Conservation (phyloP, 2,113 vertebrate genomes). For the Aphyosemion australe region DNA sequence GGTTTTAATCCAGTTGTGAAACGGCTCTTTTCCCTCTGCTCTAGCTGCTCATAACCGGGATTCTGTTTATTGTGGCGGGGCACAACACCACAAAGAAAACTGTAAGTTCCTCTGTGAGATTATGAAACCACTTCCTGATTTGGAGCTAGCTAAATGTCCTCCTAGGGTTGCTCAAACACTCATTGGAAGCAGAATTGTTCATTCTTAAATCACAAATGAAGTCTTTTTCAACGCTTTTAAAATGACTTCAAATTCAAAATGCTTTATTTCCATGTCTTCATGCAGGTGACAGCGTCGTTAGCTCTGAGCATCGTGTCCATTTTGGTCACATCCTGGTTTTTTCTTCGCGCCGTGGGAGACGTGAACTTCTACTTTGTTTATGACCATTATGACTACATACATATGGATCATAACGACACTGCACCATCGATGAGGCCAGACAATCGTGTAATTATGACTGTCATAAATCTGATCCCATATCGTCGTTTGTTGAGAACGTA, state of each 20-base stretch:
- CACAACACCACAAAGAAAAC: conserved; percentile 73
- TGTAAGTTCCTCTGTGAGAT: conserved; percentile 43
- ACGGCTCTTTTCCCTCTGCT: neutral
- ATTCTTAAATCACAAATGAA: neutral
- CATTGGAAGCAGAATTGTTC: neutral
- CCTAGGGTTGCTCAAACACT: neutral
- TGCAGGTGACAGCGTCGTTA: conserved; percentile 72
- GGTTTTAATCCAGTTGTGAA: neutral
- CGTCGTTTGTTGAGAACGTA: neutral
- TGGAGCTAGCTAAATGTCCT: neutral
- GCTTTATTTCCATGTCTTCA: neutral
- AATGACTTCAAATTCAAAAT: too few relatives aligned
- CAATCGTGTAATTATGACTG: conserved; percentile 8
- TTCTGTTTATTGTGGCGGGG: conserved; percentile 71
- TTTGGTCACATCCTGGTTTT: conserved; percentile 21
- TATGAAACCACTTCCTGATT: neutral
- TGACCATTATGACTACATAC: accelerated
- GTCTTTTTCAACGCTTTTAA: neutral
- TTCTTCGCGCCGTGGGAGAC: accelerated
- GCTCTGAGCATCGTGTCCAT: conserved; percentile 68
- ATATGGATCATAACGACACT: neutral
- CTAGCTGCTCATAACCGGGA: conserved; percentile 68
- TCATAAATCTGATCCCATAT: neutral
- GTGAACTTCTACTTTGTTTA: neutral
- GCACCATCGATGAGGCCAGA: accelerated